Evolutionary conservation across 2,888 invertebrate species (phyloP).

Genomic region (Eupithecia tripunctaria): DNA sequence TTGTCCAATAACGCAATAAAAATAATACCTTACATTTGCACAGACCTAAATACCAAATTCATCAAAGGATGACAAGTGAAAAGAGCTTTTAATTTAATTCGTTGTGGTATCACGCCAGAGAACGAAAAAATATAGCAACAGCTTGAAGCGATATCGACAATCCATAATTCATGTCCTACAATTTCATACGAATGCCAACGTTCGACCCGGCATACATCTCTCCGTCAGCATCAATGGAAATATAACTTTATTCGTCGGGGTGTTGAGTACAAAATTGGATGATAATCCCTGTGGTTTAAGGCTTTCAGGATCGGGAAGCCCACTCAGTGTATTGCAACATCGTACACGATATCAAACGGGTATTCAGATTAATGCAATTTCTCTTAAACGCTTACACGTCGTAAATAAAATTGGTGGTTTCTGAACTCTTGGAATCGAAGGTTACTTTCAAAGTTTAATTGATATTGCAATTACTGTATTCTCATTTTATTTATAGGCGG

Average conservation of each 20-base stretch:
- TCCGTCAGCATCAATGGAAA: conserved; percentile 55
- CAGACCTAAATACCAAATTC: conserved; percentile 79
- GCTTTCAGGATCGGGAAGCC: conserved; percentile 49
- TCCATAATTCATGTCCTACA: conserved; percentile 85
- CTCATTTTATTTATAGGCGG: conserved; percentile 45
- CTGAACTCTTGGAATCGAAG: conserved; percentile 67
- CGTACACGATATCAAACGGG: conserved; percentile 83
- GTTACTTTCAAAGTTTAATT: conserved; percentile 75
- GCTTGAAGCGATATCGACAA: conserved; percentile 85
- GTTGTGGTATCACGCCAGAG: conserved; percentile 81
- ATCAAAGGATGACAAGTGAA: conserved; percentile 83
- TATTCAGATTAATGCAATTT: conserved; percentile 85
- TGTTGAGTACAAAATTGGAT: conserved; percentile 56
- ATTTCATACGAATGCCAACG: conserved; percentile 78
- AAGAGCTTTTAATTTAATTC: conserved; percentile 85
- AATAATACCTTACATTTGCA: conserved; percentile 59
- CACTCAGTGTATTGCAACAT: conserved; percentile 81
- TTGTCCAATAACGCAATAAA: conserved; percentile 43
- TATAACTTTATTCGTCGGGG: conserved; percentile 58
- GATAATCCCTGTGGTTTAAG: conserved; percentile 50
- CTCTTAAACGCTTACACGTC: conserved; percentile 84
- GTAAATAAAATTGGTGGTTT: conserved; percentile 83
- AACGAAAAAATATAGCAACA: conserved; percentile 82
- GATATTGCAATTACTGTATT: conserved; percentile 63
- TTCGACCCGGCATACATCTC: conserved; percentile 58